Percentiles rank a stretch among this genome's conserved stretches.
phyloP scores from a whole-genome alignment of 2,888 invertebrate species.

The Phyto melanocephala region DNA sequence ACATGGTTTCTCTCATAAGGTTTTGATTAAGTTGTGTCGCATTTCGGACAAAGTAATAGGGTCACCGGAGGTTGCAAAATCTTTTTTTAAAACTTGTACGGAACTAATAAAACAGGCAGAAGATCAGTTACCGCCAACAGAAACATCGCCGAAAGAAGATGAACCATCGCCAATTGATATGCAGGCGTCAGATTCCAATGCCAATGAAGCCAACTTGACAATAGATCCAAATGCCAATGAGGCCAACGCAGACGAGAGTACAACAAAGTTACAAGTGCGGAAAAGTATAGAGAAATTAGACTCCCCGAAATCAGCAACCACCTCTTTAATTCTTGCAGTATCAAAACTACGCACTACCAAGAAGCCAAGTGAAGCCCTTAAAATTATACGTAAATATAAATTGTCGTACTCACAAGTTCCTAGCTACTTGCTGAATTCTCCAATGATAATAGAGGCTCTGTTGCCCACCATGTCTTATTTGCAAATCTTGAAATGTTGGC shows the following conservation, averaged over 20 bases:
- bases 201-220: background rate
- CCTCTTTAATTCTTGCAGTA: constrained; percentile 65
- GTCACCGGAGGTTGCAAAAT: constrained; percentile 45
- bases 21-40: constrained; percentile 72
- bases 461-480: constrained; percentile 70
- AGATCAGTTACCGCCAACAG: background rate
- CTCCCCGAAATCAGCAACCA: background rate
- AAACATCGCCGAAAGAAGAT: background rate
- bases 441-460: constrained; percentile 68
- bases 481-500: constrained; percentile 71
- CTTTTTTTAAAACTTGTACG: constrained; percentile 68
- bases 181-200: background rate
- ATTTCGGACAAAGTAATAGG: constrained; percentile 67
- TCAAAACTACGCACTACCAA: constrained; percentile 69
- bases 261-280: background rate
- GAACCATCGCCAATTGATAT: background rate
- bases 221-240: background rate
- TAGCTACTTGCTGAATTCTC: constrained; percentile 64
- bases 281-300: background rate
- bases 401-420: constrained; percentile 73
- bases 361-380: constrained; percentile 65
- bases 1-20: constrained; percentile 70
- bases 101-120: constrained; percentile 62
- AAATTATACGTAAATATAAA: constrained; percentile 68
- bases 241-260: background rate